Percentiles rank a stretch among this genome's conserved stretches.
Evolutionary conservation across 2,888 invertebrate genomes (phyloP).

Genomic region (Polietes domitor): DNA sequence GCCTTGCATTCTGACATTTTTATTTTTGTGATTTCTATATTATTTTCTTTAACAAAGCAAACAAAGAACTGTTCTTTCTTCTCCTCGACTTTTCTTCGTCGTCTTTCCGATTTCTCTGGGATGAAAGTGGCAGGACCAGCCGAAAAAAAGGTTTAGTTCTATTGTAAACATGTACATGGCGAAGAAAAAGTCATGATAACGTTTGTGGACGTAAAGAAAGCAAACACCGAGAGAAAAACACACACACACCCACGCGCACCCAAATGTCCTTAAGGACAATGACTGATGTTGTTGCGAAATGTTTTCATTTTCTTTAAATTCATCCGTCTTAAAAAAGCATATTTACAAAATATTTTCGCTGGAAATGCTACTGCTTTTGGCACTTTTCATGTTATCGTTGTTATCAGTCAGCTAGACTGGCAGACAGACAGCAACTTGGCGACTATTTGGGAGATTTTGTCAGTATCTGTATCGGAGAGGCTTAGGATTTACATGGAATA

Average conservation of each 20-base stretch:
- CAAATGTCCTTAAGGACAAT: constrained; percentile 74
- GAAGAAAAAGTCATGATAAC: constrained; percentile 1
- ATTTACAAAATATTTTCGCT: constrained; percentile 13
- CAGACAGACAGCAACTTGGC: neutral
- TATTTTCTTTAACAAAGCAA: constrained; percentile 56
- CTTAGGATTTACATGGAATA: no score
- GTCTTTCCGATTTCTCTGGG: neutral
- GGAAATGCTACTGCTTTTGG: neutral
- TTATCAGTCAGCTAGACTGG: constrained; percentile 12
- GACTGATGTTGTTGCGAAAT: constrained; percentile 76
- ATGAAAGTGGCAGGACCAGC: neutral
- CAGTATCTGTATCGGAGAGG: no score
- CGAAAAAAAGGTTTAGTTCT: constrained; percentile 25
- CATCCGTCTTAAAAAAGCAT: neutral
- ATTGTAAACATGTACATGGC: neutral
- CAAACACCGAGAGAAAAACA: constrained; percentile 9
- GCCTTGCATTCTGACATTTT: constrained; percentile 24
- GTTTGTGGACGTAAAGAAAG: constrained; percentile 11
- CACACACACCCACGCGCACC: constrained; percentile 1
- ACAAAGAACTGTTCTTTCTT: constrained; percentile 48
- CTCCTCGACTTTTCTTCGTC: neutral
- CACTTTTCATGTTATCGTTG: constrained; percentile 6
- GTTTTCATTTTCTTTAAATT: constrained; percentile 71
- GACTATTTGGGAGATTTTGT: constrained; percentile 3
- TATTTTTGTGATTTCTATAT: constrained; percentile 30